Evolutionary conservation across 2,113 vertebrate species (phyloP).

Genomic region (Seriola rivoliana): DNA sequence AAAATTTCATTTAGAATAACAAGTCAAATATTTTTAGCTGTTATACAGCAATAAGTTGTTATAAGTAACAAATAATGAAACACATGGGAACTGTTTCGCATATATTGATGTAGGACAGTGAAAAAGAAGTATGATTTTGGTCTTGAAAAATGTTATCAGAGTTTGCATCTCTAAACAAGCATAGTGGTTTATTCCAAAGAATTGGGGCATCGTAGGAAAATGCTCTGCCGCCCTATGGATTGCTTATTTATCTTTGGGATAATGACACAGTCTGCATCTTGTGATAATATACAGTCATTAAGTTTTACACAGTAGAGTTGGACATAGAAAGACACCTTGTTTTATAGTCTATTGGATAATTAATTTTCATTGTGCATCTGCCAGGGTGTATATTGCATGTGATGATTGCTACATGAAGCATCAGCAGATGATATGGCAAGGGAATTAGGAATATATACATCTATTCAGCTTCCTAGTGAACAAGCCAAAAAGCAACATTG

Average conservation of each 20-base stretch:
- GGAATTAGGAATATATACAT: constrained; percentile 1
- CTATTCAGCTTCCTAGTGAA: neutral
- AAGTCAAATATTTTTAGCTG: too few relatives aligned
- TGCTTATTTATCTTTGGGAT: constrained; percentile 16
- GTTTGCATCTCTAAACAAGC: too few relatives aligned
- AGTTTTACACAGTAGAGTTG: neutral
- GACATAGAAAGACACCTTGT: neutral
- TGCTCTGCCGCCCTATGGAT: neutral
- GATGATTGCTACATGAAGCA: constrained; percentile 1
- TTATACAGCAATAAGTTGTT: too few relatives aligned
- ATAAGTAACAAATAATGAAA: too few relatives aligned
- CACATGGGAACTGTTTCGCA: too few relatives aligned
- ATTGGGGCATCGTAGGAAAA: neutral
- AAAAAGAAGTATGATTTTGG: too few relatives aligned
- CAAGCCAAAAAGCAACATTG: constrained; percentile 11
- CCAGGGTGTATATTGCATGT: neutral
- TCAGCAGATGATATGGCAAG: neutral
- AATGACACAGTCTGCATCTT: constrained; percentile 40
- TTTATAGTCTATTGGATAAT: neutral
- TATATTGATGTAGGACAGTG: too few relatives aligned
- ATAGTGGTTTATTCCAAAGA: too few relatives aligned
- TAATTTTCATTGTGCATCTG: neutral
- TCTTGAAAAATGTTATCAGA: too few relatives aligned
- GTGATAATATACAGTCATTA: constrained; percentile 9
- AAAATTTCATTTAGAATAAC: too few relatives aligned